phyloP scores from a whole-genome alignment of 2,888 invertebrate genomes.

The Nephrocerus scutellatus region DNA sequence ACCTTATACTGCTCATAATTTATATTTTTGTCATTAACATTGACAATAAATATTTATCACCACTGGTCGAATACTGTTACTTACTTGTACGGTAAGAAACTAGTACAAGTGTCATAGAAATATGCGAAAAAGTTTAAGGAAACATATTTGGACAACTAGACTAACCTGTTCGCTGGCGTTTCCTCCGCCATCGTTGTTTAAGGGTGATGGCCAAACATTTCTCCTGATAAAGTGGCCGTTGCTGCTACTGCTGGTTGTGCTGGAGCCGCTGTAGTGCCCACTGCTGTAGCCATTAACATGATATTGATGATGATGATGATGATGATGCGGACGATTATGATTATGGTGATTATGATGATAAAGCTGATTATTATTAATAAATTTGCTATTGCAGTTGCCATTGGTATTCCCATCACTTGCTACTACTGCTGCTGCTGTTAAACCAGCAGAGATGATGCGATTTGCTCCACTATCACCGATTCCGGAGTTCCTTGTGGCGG shows the following conservation, averaged over 20 bases:
- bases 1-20: too few species aligned
- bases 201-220: constrained; percentile 27
- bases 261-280: constrained; percentile 14
- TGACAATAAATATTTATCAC: too few species aligned
- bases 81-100: constrained; percentile 29
- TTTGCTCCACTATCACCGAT: too few species aligned
- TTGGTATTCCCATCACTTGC: background rate
- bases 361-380: background rate
- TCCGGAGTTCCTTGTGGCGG: constrained; percentile 12
- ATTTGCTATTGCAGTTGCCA: background rate
- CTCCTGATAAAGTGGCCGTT: constrained; percentile 19
- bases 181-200: constrained; percentile 24
- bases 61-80: too few species aligned
- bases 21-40: too few species aligned
- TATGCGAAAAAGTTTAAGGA: constrained; percentile 25
- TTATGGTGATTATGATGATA: constrained; percentile 12
- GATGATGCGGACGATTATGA: constrained; percentile 17
- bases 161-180: constrained; percentile 33
- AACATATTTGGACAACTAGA: constrained; percentile 33
- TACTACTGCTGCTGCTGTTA: background rate
- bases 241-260: constrained; percentile 18
- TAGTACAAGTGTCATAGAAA: constrained; percentile 32
- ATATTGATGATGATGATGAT: constrained; percentile 15
- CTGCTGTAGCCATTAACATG: constrained; percentile 1
- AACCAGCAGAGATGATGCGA: constrained; percentile 14